Base-by-base conservation (phyloP, 2,888 invertebrate species). In the Ectemnius continuus region DNA sequence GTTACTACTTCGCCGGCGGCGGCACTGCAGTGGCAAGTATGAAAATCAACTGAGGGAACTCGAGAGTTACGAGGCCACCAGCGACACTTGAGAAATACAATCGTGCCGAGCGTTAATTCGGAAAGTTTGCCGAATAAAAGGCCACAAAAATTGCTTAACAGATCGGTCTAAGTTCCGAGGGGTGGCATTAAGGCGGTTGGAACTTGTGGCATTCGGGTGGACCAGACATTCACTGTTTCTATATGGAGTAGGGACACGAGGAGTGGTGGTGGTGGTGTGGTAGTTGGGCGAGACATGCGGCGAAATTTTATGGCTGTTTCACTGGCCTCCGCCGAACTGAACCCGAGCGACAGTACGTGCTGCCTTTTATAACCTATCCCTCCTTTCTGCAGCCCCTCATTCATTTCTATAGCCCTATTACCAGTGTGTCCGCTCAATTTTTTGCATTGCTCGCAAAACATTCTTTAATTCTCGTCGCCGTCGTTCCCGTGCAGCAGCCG, bases 221-320 rank as follows among this genome's bases (percentile, higher is more conserved):
- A 52, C 8, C 52, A 16, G 52, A 52, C 16, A 52, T 52, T 52
- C 16, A 52, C 5, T 52, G 52, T 52, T 52, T 52, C 52, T 52
- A 52, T 52, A 36, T 36, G 6, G 4, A 36, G 36, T 36, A 6
- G n/a, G n/a, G n/a, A n/a, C n/a, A 2, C 36, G 36, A 16, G 16
- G 16, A 16, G 52, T 14, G 13, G 52, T 16, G 16, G 52, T 5
- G 13, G 20, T 20, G 20, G 1, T 16, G 16, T 16, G 16, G 52
- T 16, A 52, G 52, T 52, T 52, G 16, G 16, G 52, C 16, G 52
- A 52, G 52, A 52, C 20, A 20, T 13, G 16, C 58, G 18, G 20
- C 5, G 58, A 26, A 58, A 58, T 58, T 58, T 58, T 58, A 52
- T 52, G 52, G 52, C n/a, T 52, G 52, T 52, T 52, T 52, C 52